These are phyloP conservation scores for Chymomyza costata DNA, from an alignment of 1,140 invertebrate genomes.

Conservation along the genomic window DNA sequence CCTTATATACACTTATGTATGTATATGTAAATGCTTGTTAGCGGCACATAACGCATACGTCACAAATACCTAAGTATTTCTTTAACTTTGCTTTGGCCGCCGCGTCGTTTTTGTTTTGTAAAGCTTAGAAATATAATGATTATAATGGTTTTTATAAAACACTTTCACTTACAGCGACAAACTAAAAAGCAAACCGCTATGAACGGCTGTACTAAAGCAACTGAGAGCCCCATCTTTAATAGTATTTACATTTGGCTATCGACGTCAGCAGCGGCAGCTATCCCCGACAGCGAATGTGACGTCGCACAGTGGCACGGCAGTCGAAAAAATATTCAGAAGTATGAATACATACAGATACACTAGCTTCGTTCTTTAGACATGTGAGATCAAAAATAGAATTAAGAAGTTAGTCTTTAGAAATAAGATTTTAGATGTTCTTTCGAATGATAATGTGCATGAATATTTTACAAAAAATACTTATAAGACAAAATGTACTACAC, in stretches of 20 bases:
- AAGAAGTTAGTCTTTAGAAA: too few relatives aligned
- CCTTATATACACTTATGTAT: constrained; percentile 2
- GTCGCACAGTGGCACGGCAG: too few relatives aligned
- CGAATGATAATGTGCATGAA: too few relatives aligned
- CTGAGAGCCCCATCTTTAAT: constrained; percentile 21
- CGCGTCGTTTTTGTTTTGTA: constrained; percentile 1
- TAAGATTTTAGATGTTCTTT: too few relatives aligned
- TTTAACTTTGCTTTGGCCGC: constrained; percentile 43
- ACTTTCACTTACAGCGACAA: constrained; percentile 63
- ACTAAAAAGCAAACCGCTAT: constrained; percentile 35
- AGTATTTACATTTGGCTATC: constrained; percentile 33
- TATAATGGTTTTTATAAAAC: constrained; percentile 3
- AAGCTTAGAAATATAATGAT: not conserved
- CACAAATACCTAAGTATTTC: constrained; percentile 2
- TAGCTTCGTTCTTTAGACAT: too few relatives aligned
- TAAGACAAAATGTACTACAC: too few relatives aligned
- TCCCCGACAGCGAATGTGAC: too few relatives aligned
- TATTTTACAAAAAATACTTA: too few relatives aligned
- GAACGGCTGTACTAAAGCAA: constrained; percentile 54
- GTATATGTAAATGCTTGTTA: constrained; percentile 4
- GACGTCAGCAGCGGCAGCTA: constrained; percentile 12
- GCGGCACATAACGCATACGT: too few relatives aligned
- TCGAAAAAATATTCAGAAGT: too few relatives aligned
- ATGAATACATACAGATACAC: too few relatives aligned
- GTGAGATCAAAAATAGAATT: too few relatives aligned